phyloP scores from a whole-genome alignment of 2,113 vertebrate genomes.

The Probosciger aterrimus region DNA sequence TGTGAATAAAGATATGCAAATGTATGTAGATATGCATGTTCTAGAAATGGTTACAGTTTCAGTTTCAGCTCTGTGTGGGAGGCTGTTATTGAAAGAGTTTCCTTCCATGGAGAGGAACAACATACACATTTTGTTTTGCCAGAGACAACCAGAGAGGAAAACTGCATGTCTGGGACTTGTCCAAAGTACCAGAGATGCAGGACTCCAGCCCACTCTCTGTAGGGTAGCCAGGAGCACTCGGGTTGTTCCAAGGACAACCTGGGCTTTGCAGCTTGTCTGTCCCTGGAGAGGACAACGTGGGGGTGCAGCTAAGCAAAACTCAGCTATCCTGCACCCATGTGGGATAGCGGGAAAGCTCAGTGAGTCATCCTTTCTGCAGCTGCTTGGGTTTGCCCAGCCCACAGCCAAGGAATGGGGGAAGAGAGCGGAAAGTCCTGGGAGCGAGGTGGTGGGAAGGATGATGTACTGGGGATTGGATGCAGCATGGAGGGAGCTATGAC shows the following conservation, averaged over 20 bases:
- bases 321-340: neutral
- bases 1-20: neutral
- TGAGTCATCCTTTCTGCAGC: neutral
- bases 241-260: neutral
- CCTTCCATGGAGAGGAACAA: neutral
- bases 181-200: neutral
- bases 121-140: neutral
- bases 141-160: neutral
- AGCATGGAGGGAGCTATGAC: neutral
- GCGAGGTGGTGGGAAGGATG: neutral
- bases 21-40: conserved; percentile 5
- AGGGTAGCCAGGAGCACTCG: rapidly evolving
- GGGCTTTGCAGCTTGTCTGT: neutral
- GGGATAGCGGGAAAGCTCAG: neutral
- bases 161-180: rapidly evolving
- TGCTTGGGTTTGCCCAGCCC: neutral
- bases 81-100: conserved; percentile 40
- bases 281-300: neutral
- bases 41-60: neutral
- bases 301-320: neutral
- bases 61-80: conserved; percentile 49
- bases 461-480: neutral
- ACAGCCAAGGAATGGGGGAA: neutral
- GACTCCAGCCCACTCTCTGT: neutral
- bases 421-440: neutral